Conservation (phyloP, 2,113 vertebrate species). For the Pluvialis apricaria region DNA sequence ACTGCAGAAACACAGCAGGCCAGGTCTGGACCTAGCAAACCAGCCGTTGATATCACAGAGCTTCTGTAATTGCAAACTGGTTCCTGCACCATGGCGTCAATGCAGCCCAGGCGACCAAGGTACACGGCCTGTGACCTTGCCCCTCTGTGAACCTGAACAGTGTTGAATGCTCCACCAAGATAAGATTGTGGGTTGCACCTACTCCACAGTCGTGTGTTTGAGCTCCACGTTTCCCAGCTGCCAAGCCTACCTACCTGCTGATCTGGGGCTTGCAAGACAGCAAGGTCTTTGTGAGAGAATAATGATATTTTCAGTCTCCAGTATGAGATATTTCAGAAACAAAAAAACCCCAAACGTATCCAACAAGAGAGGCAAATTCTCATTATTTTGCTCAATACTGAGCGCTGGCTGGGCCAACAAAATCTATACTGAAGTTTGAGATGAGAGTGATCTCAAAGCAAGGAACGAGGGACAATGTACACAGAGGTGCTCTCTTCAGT, state of each 20-base stretch:
- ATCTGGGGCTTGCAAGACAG: background rate
- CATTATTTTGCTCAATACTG: background rate
- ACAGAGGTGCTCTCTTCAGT: background rate
- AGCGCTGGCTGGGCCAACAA: background rate
- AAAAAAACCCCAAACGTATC: background rate
- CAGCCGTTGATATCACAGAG: background rate
- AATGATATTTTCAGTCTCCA: background rate
- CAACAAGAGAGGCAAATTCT: background rate
- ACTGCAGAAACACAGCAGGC: background rate
- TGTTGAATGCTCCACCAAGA: background rate
- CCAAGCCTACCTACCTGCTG: background rate
- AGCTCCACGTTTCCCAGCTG: background rate
- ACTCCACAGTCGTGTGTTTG: rapidly evolving
- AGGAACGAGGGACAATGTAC: background rate
- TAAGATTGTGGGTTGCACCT: background rate
- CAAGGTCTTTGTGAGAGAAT: background rate
- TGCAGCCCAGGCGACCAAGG: background rate
- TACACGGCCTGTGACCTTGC: background rate
- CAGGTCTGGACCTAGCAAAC: background rate
- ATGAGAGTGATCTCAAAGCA: background rate
- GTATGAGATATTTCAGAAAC: background rate
- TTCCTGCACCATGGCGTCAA: background rate
- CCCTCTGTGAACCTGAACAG: background rate
- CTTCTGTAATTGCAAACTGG: background rate
- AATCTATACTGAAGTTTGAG: background rate